These are phyloP conservation scores for Syrphus vitripennis DNA, from an alignment of 2,888 invertebrate genomes.

Conservation along the genomic window DNA sequence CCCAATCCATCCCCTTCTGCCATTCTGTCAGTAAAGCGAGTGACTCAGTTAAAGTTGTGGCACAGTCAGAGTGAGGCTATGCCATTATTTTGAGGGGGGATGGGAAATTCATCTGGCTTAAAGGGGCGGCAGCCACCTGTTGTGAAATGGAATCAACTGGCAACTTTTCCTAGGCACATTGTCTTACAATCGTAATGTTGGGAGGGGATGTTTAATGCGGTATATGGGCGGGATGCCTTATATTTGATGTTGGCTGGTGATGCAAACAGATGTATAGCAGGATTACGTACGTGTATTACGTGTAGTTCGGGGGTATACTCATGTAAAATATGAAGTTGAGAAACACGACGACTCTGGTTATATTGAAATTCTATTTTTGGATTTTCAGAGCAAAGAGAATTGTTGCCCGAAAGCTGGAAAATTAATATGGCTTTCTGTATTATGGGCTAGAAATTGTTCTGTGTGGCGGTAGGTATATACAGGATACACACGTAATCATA, in stretches of 20 bases:
- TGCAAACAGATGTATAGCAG: constrained; percentile 27
- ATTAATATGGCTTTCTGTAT: constrained; percentile 26
- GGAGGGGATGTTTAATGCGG: background rate
- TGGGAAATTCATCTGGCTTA: background rate
- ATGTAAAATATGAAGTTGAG: constrained; percentile 15
- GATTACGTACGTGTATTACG: no score
- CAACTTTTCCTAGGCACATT: constrained; percentile 57
- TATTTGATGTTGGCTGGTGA: constrained; percentile 14
- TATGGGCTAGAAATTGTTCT: background rate
- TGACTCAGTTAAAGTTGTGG: constrained; percentile 13
- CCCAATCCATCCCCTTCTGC: background rate
- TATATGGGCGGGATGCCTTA: background rate
- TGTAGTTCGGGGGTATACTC: background rate
- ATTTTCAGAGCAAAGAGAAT: constrained; percentile 42
- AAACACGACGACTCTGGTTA: constrained; percentile 29
- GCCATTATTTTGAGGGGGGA: background rate
- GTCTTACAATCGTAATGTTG: constrained; percentile 51
- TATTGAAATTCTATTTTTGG: constrained; percentile 68
- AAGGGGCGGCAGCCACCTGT: constrained; percentile 66
- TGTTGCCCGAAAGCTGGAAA: constrained; percentile 33
- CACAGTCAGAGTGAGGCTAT: background rate
- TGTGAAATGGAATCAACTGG: constrained; percentile 63
- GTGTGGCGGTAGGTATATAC: background rate
- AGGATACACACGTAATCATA: background rate
- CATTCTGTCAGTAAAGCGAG: background rate